A percentile compares a stretch with the other conserved stretches of the same genome.
These are phyloP conservation scores for Drosophila kanapiae DNA, from an alignment of 1,140 invertebrate genomes.

Conservation along the genomic window DNA sequence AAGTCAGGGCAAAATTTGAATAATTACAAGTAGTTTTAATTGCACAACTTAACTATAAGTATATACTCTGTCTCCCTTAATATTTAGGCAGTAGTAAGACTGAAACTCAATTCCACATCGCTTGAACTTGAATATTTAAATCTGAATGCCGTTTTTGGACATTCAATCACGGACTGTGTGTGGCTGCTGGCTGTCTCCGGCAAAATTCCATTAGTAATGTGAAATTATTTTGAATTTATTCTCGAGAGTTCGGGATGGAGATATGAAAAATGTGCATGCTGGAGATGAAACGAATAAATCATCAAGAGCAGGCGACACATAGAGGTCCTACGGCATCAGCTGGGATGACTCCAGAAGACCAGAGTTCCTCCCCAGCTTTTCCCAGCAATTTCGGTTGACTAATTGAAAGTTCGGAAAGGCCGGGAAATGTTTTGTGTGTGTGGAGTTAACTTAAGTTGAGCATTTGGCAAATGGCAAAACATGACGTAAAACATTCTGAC, in stretches of 20 bases:
- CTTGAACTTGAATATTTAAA: background rate
- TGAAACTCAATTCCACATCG: background rate
- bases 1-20: background rate
- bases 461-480: constrained; percentile 71
- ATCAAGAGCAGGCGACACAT: constrained; percentile 12
- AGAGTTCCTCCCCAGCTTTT: constrained; percentile 11
- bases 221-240: constrained; percentile 47
- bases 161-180: constrained; percentile 3
- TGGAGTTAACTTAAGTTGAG: constrained; percentile 20
- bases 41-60: too few relatives aligned
- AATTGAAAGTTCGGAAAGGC: constrained; percentile 28
- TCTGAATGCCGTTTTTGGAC: background rate
- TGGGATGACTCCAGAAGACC: background rate
- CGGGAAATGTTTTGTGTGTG: background rate
- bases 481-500: constrained; percentile 77
- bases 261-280: constrained; percentile 22
- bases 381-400: constrained; percentile 46
- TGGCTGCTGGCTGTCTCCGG: background rate
- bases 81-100: too few relatives aligned
- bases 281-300: constrained; percentile 47
- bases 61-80: too few relatives aligned
- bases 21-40: background rate
- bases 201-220: constrained; percentile 36
- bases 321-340: constrained; percentile 46
- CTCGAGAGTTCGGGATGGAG: background rate